Base-by-base conservation (phyloP, 2,888 invertebrate genomes). In the Ophion slaviceki region DNA sequence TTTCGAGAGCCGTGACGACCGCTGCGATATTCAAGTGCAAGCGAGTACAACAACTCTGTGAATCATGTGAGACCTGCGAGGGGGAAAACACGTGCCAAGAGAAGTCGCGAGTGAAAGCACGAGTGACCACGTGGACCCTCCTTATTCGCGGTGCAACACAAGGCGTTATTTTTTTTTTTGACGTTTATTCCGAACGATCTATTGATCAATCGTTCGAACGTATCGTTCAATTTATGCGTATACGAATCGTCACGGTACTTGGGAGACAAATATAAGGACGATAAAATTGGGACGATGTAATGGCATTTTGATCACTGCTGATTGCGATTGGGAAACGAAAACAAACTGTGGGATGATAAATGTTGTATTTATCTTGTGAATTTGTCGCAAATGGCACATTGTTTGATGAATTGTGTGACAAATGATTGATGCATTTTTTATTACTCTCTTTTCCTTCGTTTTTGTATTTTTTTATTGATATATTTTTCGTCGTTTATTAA, bases 41-140 rank as follows among this genome's bases (percentile, higher is more conserved):
- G 40, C 70, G 68, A 76, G 62, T n/a, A 40, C 64, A 24, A 32
- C 67, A 40, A 40, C 40, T 40, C 40, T 61, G 59, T 53, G 82
- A 74, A 75, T 80, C 79, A 84, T 79, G 83, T 79, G 83, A 79
- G 75, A 62, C 10, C 40, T 40, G 40, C 40, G 40, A 40, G 67
- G 57, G 64, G n/a, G 66, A 5, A 32, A 62, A 76, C 84, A 84
- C 80, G 84, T 84, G 84, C 84, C 80, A 84, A 83, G 62, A 67
- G n/a, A 61, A 78, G 66, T 62, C 66, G 64, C 64, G 71, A 76
- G 80, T 45, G 57, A 75, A 59, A 80, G 62, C 82, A 74, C 77
- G 72, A 61, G 72, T 24, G 57, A 67, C 70, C 78, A 78, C 83
- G 83, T 75, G 84, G 72, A 59, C 14, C 57, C 59, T 40, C 32